Conservation (phyloP, 2,113 vertebrate genomes). For the Osmerus mordax region DNA sequence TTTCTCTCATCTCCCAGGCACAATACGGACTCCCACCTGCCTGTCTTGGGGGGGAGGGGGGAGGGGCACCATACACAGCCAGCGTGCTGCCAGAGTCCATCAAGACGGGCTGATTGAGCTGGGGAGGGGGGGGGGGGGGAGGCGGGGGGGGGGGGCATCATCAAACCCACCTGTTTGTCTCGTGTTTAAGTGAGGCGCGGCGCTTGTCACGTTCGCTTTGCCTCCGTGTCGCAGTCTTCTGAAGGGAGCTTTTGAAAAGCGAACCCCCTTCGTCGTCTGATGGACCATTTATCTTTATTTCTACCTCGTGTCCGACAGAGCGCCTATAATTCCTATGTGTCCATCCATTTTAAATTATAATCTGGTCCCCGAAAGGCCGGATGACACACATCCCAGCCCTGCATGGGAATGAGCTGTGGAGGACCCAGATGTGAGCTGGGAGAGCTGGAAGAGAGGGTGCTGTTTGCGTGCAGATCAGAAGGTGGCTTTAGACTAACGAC, state of each 20-base stretch:
- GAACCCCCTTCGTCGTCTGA: conserved; percentile 31
- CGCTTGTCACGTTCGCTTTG: conserved; percentile 44
- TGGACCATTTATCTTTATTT: conserved; percentile 50
- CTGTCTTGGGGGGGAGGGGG: neutral
- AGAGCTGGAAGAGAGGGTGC: conserved; percentile 16
- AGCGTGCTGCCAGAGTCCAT: conserved; percentile 36
- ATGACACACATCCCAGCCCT: neutral
- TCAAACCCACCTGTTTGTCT: conserved; percentile 39
- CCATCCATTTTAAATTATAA: conserved; percentile 39
- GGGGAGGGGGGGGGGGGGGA: conserved; percentile 6
- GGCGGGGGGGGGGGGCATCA: conserved; percentile 14
- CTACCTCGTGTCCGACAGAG: conserved; percentile 28
- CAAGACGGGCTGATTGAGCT: conserved; percentile 23
- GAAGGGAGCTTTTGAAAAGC: conserved; percentile 41
- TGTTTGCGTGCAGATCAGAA: conserved; percentile 26
- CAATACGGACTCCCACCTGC: conserved; percentile 18
- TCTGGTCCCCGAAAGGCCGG: conserved; percentile 2
- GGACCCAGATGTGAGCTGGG: neutral
- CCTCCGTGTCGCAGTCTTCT: conserved; percentile 13
- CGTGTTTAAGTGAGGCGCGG: conserved; percentile 33
- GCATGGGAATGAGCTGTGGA: conserved; percentile 25
- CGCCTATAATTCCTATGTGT: conserved; percentile 32
- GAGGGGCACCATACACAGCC: conserved; percentile 10
- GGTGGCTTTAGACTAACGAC: neutral
- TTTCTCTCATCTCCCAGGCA: conserved; percentile 1